These are phyloP conservation scores for Eciton burchellii DNA, from an alignment of 1,140 invertebrate species.

Conservation along the genomic window DNA sequence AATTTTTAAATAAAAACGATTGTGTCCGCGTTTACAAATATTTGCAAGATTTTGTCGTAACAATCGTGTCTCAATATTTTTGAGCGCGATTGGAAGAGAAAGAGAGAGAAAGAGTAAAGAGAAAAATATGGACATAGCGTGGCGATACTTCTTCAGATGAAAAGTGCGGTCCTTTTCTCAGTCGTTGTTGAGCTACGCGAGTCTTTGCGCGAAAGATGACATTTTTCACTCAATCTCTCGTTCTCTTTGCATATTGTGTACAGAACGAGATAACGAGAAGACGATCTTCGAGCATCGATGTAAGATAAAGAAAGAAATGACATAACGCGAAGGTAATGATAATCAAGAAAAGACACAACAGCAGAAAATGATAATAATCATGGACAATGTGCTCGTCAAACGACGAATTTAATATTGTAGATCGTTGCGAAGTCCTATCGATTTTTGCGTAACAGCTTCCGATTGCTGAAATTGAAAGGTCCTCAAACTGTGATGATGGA, in stretches of 20 bases:
- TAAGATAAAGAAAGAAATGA: slow-evolving; percentile 10
- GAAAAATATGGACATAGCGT: slow-evolving; percentile 61
- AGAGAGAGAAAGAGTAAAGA: slow-evolving; percentile 8
- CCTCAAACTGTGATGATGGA: slow-evolving; percentile 9
- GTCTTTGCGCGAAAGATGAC: slow-evolving; percentile 29
- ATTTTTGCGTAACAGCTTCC: slow-evolving; percentile 38
- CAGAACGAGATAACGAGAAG: slow-evolving; percentile 25
- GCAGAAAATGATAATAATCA: slow-evolving; percentile 30
- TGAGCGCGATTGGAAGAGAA: slow-evolving; percentile 21
- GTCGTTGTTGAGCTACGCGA: slow-evolving; percentile 81
- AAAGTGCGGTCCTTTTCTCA: slow-evolving; percentile 84
- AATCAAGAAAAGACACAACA: slow-evolving; percentile 29
- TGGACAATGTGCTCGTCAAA: slow-evolving; percentile 12
- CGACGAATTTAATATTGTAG: slow-evolving; percentile 17
- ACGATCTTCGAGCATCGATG: slow-evolving; percentile 65
- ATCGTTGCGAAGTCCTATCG: slow-evolving; percentile 39
- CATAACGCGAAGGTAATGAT: slow-evolving; percentile 9
- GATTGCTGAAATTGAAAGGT: slow-evolving; percentile 4
- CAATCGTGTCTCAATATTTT: slow-evolving; percentile 36
- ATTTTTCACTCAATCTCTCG: slow-evolving; percentile 31
- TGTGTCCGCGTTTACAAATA: not conserved
- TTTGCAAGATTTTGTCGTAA: slow-evolving; percentile 13
- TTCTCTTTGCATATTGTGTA: slow-evolving; percentile 3
- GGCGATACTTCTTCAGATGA: slow-evolving; percentile 81
- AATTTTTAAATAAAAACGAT: slow-evolving; percentile 28